Conservation (phyloP, 2,888 invertebrate species). For the Dynastes tityus region DNA sequence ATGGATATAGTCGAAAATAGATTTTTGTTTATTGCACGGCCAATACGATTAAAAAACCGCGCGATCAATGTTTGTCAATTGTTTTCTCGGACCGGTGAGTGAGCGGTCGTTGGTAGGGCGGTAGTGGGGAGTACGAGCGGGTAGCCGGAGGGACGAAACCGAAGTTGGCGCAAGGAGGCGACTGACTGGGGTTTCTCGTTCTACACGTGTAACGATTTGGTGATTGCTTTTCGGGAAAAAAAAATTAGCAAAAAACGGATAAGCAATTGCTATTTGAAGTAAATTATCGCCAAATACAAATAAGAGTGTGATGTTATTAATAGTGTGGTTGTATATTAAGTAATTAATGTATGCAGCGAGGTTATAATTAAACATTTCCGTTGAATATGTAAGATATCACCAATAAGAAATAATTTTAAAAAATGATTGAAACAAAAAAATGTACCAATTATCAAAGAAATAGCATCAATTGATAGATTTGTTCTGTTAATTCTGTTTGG, state of each 20-base stretch:
- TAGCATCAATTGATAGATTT: too few relatives aligned
- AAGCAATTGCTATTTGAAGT: conserved; percentile 1
- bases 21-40: conserved; percentile 15
- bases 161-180: conserved; percentile 65
- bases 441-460: too few relatives aligned
- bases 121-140: conserved; percentile 34
- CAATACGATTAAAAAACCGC: conserved; percentile 29
- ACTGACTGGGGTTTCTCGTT: conserved; percentile 62
- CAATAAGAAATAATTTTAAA: too few relatives aligned
- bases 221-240: conserved; percentile 9
- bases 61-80: conserved; percentile 57
- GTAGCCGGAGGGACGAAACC: conserved; percentile 49
- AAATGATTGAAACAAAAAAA: too few relatives aligned
- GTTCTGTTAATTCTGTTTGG: too few relatives aligned
- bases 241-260: not conserved
- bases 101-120: conserved; percentile 3
- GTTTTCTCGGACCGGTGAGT: conserved; percentile 44
- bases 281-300: not conserved
- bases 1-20: not conserved
- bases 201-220: conserved; percentile 62
- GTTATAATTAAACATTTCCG: too few relatives aligned
- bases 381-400: too few relatives aligned
- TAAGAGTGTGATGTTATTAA: not conserved
- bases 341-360: too few relatives aligned
- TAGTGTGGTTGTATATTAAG: too few relatives aligned